These are phyloP conservation scores for Phoeniculus purpureus DNA, from an alignment of 2,797 vertebrate species.

Conservation along the genomic window DNA sequence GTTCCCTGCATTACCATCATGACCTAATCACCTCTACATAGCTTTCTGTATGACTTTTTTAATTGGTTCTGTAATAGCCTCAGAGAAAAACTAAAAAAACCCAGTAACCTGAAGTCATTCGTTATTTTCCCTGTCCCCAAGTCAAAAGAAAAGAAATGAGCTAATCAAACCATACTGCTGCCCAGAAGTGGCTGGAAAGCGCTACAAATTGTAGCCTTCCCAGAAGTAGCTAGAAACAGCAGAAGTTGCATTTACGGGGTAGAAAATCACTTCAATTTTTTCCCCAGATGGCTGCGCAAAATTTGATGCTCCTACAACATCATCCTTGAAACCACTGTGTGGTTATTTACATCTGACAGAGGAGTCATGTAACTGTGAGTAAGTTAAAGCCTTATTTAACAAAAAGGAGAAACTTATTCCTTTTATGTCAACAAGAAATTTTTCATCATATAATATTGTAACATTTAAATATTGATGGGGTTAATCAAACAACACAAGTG, in stretches of 20 bases:
- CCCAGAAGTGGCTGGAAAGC: background rate
- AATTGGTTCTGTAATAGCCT: slow-evolving; percentile 57
- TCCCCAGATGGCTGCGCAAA: background rate
- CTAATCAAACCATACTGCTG: slow-evolving; percentile 9
- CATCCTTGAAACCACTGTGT: background rate
- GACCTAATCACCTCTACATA: slow-evolving; percentile 46
- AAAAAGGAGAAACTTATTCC: background rate
- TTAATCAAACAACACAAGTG: background rate
- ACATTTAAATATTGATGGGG: background rate
- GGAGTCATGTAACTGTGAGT: background rate
- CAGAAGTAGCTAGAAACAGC: background rate
- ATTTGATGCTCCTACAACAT: fast-evolving
- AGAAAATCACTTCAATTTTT: background rate
- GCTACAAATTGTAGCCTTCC: background rate
- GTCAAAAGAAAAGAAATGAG: slow-evolving; percentile 41
- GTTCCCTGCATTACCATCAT: slow-evolving; percentile 37
- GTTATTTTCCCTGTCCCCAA: slow-evolving; percentile 23
- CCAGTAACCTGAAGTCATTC: slow-evolving; percentile 45
- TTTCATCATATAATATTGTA: background rate
- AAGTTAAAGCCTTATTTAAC: background rate
- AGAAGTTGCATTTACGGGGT: background rate
- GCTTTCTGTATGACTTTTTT: slow-evolving; percentile 24
- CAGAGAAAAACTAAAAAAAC: slow-evolving; percentile 5
- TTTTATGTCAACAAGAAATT: background rate
- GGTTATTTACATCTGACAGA: background rate